Evolutionary conservation across 2,113 vertebrate species (phyloP), one percentile per base, ranked within the genome.

Genomic region (Neolamprologus variostigma): DNA sequence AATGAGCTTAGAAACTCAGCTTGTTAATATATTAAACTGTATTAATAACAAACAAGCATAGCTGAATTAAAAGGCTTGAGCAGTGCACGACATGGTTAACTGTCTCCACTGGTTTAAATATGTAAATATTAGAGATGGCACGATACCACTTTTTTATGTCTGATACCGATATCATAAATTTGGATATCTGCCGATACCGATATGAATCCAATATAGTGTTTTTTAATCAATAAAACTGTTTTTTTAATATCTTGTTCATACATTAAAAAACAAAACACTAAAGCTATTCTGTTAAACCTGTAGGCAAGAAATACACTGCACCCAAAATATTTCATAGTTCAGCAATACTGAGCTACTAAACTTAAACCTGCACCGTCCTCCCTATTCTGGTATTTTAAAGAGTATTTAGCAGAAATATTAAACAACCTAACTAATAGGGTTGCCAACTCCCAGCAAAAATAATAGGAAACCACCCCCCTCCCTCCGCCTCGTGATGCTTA

Each of bases 401-500:
- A 53, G 1, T 53, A 6, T 0, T 53, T 53, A 53, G 19, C 19
- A 53, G 51, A 53, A 53, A 53, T 11, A 53, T 53, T 6, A 53
- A 53, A 1, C 19, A 21, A 53, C 51, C 51, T 2, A 3, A 53
- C 51, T 53, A 53, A 53, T n/a, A 53, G 51, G 1, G 19, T 2
- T 53, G 2, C 50, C 0, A 53, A 10, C 50, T 53, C 50, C 50
- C 19, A n/a, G 50, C 50, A 51, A 51, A 51, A 51, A 9, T 9
- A 19, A 51, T 51, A 19, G 50, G 17, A 1, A 51, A 51, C 47
- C 8, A 50, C 47, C 47, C 16, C 16, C 47, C 47, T 1, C 45
- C 42, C 13, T 4, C 42, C 13, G 0, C 6, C 42, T 45, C 3
- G 2, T 1, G 13, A 14, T 0, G 6, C 42, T 14, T 45, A 45